A percentile compares a stretch with the other conserved stretches of the same genome.
These are phyloP conservation scores for Jacana jacana DNA, from an alignment of 2,113 vertebrate genomes.

Conservation along the genomic window DNA sequence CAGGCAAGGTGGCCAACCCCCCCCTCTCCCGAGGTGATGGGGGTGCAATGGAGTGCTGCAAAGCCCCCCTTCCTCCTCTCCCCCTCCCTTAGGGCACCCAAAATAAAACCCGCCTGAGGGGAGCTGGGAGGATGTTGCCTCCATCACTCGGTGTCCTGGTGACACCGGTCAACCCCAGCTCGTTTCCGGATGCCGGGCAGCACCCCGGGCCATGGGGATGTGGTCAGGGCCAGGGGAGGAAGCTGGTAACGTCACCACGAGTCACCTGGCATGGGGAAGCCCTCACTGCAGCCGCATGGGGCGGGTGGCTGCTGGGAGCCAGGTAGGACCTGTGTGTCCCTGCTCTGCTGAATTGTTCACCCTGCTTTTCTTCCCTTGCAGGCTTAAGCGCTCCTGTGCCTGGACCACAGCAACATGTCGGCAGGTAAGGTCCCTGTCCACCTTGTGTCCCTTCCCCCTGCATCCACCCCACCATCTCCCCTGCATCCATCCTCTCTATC, in stretches of 20 bases:
- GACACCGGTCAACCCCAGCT: neutral
- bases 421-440: constrained; percentile 62
- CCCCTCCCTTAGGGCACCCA: neutral
- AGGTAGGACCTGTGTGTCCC: neutral
- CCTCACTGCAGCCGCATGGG: constrained; percentile 13
- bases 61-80: too few species aligned
- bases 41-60: neutral
- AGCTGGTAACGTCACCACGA: neutral
- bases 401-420: constrained; percentile 75
- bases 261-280: constrained; percentile 43
- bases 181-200: neutral
- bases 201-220: neutral
- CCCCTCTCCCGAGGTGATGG: neutral
- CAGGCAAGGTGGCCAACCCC: neutral
- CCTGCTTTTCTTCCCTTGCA: constrained; percentile 21
- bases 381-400: constrained; percentile 59
- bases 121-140: neutral
- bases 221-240: constrained; percentile 50
- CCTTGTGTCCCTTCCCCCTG: neutral
- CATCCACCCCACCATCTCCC: too few species aligned
- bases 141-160: neutral
- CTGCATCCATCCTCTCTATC: neutral
- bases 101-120: accelerated
- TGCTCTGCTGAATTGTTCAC: neutral
- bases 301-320: constrained; percentile 1